Evolutionary conservation across 2,797 vertebrate species (phyloP), one percentile per base, ranked within the genome.

Genomic region (Synaphobranchus kaupii): DNA sequence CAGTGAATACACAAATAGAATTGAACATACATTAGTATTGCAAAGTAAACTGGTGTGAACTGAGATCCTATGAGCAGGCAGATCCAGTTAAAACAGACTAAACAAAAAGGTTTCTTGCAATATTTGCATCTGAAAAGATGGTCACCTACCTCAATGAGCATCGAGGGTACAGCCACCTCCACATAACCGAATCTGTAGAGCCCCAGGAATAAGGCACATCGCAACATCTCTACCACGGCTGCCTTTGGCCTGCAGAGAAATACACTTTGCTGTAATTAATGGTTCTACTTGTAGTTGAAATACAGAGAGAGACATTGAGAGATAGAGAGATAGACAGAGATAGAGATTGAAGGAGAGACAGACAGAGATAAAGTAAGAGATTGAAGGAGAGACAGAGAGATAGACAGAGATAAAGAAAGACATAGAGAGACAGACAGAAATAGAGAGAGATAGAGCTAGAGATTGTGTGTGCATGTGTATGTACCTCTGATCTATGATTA

Each of bases 401-500:
- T 1, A 44, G 56, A 56, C 10, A 56, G 54, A 56, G 15, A 4
- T 10, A 56, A 12, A 56, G 8, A 54, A n/a, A n/a, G n/a, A n/a
- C n/a, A n/a, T 10, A 56, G 2, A 56, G 8, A 56, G 87, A 31
- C 1, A 44, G 56, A 56, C 10, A 56, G 54, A 56, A 10, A 4
- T 10, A 56, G 20, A 68, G 63, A n/a, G 25, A 68, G 5, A n/a
- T 25, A n/a, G n/a, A 28, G 39, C 39, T 39, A 1, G 39, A 39
- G 39, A 39, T 39, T 39, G 39, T 0, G 39, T 39, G 39, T 2
- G 63, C 10, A 7, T 4, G 25, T 7, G 76, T 50, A 22, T 89
- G 92, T 96, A 95, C 98, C 96, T 98, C 92, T 97, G 96, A 81
- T 99, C 97, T 5, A 97, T 93, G 90, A 99, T 93, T 89, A 96